Percentiles rank a stretch among this genome's conserved stretches.
phyloP scores from a whole-genome alignment of 2,888 invertebrate species.

The Chrysolina haemoptera region DNA sequence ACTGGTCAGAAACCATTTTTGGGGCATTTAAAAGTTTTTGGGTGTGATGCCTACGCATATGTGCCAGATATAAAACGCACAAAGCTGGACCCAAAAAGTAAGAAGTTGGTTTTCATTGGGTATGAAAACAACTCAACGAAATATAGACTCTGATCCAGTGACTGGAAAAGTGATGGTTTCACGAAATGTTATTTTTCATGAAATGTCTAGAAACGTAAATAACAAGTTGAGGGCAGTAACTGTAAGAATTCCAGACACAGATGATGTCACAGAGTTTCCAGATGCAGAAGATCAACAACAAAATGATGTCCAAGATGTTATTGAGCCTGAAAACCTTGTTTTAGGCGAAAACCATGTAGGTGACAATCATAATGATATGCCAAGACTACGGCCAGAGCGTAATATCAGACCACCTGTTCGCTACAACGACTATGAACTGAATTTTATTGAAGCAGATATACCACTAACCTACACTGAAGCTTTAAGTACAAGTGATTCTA shows the following conservation, averaged over 20 bases:
- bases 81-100: conserved; percentile 30
- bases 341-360: too few species aligned
- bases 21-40: conserved; percentile 31
- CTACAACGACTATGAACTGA: too few species aligned
- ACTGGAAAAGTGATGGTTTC: conserved; percentile 28
- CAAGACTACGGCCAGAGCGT: too few species aligned
- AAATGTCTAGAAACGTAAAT: conserved; percentile 10
- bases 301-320: too few species aligned
- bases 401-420: too few species aligned
- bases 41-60: conserved; percentile 25
- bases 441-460: too few species aligned
- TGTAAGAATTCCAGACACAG: not conserved
- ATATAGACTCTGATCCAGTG: conserved; percentile 27
- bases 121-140: conserved; percentile 29
- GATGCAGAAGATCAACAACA: not conserved
- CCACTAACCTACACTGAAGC: too few species aligned
- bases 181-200: conserved; percentile 26
- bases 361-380: too few species aligned
- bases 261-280: conserved; percentile 18
- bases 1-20: conserved; percentile 22
- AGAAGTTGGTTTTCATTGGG: conserved; percentile 31
- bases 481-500: too few species aligned
- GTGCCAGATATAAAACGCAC: conserved; percentile 27
- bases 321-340: too few species aligned
- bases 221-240: conserved; percentile 1